These are phyloP conservation scores for Achroia grisella DNA, from an alignment of 1,140 invertebrate species.

Conservation along the genomic window DNA sequence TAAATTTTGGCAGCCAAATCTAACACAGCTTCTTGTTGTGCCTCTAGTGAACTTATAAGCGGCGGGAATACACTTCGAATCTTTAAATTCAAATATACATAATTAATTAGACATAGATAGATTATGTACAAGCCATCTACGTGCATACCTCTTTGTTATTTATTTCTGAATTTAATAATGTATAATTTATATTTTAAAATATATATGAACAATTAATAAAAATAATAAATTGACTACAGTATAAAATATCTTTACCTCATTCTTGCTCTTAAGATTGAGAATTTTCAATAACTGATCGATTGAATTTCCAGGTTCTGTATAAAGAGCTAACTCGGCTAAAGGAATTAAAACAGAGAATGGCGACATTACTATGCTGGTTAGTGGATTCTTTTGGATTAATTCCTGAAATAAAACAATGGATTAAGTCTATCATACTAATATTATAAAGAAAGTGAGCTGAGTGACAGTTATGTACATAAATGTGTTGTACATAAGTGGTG, in stretches of 20 bases:
- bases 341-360: constrained; percentile 11
- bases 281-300: constrained; percentile 5
- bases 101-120: too few species aligned
- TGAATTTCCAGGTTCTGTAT: constrained; percentile 2
- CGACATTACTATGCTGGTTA: constrained; percentile 9
- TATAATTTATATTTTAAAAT: too few species aligned
- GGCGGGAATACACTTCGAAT: not conserved
- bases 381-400: constrained; percentile 4
- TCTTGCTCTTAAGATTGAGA: not conserved
- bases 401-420: constrained; percentile 3
- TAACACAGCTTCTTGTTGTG: not conserved
- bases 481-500: too few species aligned
- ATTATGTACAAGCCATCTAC: too few species aligned
- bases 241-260: not conserved
- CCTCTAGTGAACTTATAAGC: not conserved
- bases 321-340: constrained; percentile 6
- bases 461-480: too few species aligned
- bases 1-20: constrained; percentile 3
- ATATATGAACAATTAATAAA: too few species aligned
- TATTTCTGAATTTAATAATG: too few species aligned
- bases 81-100: too few species aligned
- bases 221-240: too few species aligned
- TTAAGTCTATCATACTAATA: too few species aligned
- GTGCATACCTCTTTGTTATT: too few species aligned
- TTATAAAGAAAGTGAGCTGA: too few species aligned